These are phyloP conservation scores for Lateolabrax maculatus DNA, from an alignment of 2,797 vertebrate species.

Conservation along the genomic window DNA sequence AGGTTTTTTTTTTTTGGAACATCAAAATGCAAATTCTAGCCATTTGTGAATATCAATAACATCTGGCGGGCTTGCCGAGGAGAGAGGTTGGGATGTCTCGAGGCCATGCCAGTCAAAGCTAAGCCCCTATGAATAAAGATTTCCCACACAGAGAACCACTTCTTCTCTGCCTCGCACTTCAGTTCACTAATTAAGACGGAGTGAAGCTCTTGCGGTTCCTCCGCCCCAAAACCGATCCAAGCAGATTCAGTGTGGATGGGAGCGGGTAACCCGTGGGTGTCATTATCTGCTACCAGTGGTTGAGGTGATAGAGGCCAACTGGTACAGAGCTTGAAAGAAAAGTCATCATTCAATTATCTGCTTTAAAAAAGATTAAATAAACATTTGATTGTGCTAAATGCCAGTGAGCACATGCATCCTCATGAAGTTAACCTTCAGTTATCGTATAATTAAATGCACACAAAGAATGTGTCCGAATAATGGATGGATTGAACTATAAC, in stretches of 20 bases:
- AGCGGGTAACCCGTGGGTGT: background rate
- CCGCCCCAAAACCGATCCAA: constrained; percentile 12
- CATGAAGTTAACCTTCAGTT: constrained; percentile 59
- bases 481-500: constrained; percentile 33
- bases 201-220: constrained; percentile 29
- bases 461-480: constrained; percentile 46
- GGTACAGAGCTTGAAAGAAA: constrained; percentile 55
- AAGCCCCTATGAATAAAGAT: constrained; percentile 83
- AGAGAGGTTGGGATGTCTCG: constrained; percentile 72
- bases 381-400: constrained; percentile 62
- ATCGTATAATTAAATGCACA: constrained; percentile 42
- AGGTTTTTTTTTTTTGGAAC: constrained; percentile 14
- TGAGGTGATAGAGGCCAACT: constrained; percentile 65
- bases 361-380: constrained; percentile 67
- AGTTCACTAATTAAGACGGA: constrained; percentile 77
- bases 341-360: constrained; percentile 74
- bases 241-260: constrained; percentile 1
- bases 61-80: constrained; percentile 77
- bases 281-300: constrained; percentile 31
- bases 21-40: constrained; percentile 78
- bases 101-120: constrained; percentile 81
- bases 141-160: constrained; percentile 57
- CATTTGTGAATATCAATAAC: constrained; percentile 84
- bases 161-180: constrained; percentile 62
- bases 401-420: constrained; percentile 55